Evolutionary conservation across 2,888 invertebrate species (phyloP), one percentile per base, ranked within the genome.

Genomic region (Agrochola lychnidis): DNA sequence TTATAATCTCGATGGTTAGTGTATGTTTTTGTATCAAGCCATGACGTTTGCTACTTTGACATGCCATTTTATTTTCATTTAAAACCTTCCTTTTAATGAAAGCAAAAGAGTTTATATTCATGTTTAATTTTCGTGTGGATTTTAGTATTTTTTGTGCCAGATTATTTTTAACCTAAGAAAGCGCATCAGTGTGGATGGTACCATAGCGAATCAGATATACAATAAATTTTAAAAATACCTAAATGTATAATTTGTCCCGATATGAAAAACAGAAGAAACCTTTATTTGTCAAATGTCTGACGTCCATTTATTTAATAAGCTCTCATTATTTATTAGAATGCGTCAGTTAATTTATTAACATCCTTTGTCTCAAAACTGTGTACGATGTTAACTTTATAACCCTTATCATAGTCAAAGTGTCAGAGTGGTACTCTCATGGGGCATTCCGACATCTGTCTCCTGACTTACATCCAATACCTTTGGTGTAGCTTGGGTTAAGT

Each of bases 351-450:
- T 67, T 53, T 62, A 73, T 53, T 62, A 73, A 74, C 62, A 78
- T 85, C 63, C 36, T 70, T 69, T 70, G 42, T 48, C 25, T 63
- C 36, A 61, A 63, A 69, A 61, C 70, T 36, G 81, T 75, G 61
- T 68, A 42, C 61, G 6, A 62, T 75, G 51, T 45, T 64, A 75
- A 81, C 48, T 67, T 57, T 74, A 67, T 66, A 68, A 86, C 84
- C 86, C 86, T 70, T 63, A 79, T 82, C 84, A 87, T 67, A 36
- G 57, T 76, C 48, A 81, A 84, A 73, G 56, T 81, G 76, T 76
- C 85, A 64, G 61, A 66, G n/a, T 61, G 14, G 53, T 45, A 16
- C 45, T 63, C 79, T 63, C 80, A 30, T 53, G 71, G 48, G 82
- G 14, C n/a, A n/a, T 53, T 40, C 30, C 0, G 63, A 63, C 76